A percentile compares a stretch with the other conserved stretches of the same genome.
These are phyloP conservation scores for Listrodromus nycthemerus DNA, from an alignment of 2,888 invertebrate species.

Conservation along the genomic window DNA sequence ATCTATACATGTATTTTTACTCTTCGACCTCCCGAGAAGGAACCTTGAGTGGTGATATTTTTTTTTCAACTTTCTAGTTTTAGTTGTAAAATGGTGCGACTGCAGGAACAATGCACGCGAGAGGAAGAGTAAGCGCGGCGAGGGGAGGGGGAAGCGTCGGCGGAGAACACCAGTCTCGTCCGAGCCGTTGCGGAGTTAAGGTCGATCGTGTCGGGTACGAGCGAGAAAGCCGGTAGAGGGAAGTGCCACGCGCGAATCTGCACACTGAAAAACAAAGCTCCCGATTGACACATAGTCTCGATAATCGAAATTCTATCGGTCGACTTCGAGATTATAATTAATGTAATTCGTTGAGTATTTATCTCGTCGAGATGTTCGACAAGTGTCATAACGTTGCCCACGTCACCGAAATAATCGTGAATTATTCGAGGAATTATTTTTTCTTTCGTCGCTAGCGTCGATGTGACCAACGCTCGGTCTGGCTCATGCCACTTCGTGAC, in stretches of 20 bases:
- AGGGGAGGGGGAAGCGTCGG: conserved; percentile 45
- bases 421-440: background rate
- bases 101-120: conserved; percentile 28
- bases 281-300: background rate
- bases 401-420: too few species aligned
- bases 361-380: background rate
- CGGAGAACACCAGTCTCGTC: conserved; percentile 56
- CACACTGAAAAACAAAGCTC: background rate
- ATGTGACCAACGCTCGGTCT: background rate
- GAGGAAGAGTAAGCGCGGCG: conserved; percentile 6
- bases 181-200: conserved; percentile 47
- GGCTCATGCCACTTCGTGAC: background rate
- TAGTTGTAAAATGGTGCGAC: conserved; percentile 3
- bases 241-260: conserved; percentile 20
- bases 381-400: background rate
- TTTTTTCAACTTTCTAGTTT: background rate
- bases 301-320: background rate
- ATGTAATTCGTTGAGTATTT: background rate
- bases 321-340: background rate
- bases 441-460: background rate
- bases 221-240: conserved; percentile 7
- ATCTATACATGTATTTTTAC: background rate
- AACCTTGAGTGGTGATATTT: background rate
- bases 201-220: conserved; percentile 11
- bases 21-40: background rate